Percentiles rank a stretch among this genome's conserved stretches.
phyloP scores from a whole-genome alignment of 2,113 vertebrate genomes.

The Petromus typicus region DNA sequence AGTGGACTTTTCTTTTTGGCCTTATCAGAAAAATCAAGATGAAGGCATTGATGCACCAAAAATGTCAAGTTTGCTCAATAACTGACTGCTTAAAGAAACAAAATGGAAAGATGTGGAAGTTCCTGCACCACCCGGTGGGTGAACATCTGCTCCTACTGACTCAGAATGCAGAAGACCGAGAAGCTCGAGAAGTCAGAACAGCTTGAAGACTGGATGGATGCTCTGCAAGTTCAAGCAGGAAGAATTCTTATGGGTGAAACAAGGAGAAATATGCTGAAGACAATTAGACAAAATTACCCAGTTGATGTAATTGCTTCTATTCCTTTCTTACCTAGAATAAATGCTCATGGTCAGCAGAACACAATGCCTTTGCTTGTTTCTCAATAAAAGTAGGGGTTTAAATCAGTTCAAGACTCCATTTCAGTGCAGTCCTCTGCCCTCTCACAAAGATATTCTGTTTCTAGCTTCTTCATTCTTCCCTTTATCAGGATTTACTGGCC shows the following conservation, averaged over 20 bases:
- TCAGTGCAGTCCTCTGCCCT: not conserved
- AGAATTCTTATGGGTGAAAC: not conserved
- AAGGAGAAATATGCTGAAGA: not conserved
- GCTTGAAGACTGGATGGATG: not conserved
- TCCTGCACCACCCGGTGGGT: not conserved
- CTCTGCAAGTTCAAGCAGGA: not conserved
- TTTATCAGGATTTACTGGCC: not conserved
- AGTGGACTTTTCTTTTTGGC: not conserved
- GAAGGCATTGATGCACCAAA: not conserved
- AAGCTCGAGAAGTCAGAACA: not conserved
- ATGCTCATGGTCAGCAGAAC: not conserved
- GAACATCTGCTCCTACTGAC: not conserved
- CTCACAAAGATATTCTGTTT: not conserved
- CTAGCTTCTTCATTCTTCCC: not conserved
- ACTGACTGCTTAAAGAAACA: not conserved
- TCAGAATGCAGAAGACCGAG: not conserved
- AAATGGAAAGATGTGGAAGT: no score
- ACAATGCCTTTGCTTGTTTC: not conserved
- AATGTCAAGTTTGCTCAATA: not conserved
- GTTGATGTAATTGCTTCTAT: not conserved
- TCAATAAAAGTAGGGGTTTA: not conserved
- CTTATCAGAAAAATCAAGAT: not conserved
- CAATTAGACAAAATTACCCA: no score
- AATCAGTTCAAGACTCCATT: not conserved
- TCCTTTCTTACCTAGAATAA: not conserved